Percentiles rank a stretch among this genome's conserved stretches.
Evolutionary conservation across 2,797 vertebrate genomes (phyloP).

Genomic region (Molothrus ater): DNA sequence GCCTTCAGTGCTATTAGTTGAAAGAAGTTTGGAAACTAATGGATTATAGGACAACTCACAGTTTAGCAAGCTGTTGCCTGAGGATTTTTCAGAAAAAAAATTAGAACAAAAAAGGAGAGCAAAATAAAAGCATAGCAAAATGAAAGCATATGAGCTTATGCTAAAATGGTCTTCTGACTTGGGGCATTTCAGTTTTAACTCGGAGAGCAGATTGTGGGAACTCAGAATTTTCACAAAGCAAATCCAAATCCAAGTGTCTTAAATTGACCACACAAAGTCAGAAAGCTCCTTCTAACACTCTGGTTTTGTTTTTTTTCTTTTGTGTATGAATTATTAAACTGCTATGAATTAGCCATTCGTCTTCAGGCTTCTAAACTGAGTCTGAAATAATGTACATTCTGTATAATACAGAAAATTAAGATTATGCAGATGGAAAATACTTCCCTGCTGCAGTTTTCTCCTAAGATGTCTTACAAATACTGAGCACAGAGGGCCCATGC

Average conservation of each 20-base stretch:
- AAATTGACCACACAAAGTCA: conserved; percentile 12
- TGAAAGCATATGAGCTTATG: background rate
- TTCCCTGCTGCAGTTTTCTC: conserved; percentile 26
- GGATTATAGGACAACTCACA: background rate
- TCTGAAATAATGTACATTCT: conserved; percentile 11
- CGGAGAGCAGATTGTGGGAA: background rate
- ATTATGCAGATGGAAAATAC: conserved; percentile 26
- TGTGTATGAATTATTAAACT: background rate
- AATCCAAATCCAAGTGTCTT: background rate
- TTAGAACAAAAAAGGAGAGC: background rate
- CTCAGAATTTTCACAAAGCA: background rate
- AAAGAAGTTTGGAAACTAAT: background rate
- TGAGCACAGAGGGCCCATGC: background rate
- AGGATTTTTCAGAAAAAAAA: conserved; percentile 26
- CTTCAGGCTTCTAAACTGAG: conserved; percentile 15
- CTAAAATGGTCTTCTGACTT: background rate
- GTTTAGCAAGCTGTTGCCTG: background rate
- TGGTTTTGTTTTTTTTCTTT: background rate
- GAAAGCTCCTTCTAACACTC: background rate
- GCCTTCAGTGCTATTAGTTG: background rate
- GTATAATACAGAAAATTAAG: background rate
- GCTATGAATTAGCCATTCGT: background rate
- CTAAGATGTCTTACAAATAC: conserved; percentile 4
- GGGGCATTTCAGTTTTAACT: background rate
- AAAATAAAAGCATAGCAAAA: conserved; percentile 8